Conservation (phyloP, 2,888 invertebrate genomes). For the Dermolepida albohirtum region DNA sequence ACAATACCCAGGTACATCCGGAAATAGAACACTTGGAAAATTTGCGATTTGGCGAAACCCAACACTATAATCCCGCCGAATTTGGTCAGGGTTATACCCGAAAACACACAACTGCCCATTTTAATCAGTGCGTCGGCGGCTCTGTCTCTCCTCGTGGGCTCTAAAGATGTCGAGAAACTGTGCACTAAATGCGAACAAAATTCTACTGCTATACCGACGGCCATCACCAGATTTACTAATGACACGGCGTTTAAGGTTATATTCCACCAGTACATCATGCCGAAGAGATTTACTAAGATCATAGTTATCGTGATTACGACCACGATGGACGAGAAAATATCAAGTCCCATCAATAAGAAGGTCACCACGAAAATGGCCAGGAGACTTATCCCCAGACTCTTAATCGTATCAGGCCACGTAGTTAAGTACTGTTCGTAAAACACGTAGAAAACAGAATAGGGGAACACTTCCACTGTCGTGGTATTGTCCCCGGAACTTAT, state of each 20-base stretch:
- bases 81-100: conserved; percentile 98
- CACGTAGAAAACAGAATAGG: conserved; percentile 96
- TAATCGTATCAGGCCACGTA: conserved; percentile 91
- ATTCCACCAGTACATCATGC: conserved; percentile 97
- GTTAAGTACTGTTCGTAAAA: conserved; percentile 99
- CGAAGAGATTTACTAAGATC: conserved; percentile 93
- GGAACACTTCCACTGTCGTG: conserved; percentile 72
- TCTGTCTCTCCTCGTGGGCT: conserved; percentile 77
- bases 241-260: conserved; percentile 97
- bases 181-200: conserved; percentile 98
- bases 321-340: conserved; percentile 89
- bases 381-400: conserved; percentile 89
- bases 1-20: conserved; percentile 92
- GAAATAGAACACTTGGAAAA: conserved; percentile 78
- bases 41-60: conserved; percentile 97
- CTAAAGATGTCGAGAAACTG: conserved; percentile 86
- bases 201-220: conserved; percentile 97
- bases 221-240: conserved; percentile 97
- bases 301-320: conserved; percentile 92
- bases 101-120: conserved; percentile 92
- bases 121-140: conserved; percentile 86
- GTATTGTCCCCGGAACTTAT: conserved; percentile 46
- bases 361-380: conserved; percentile 95
- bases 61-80: conserved; percentile 97
- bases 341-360: conserved; percentile 92